Evolutionary conservation across 1,140 invertebrate genomes (phyloP).

Genomic region (Brachionus plicatilis): DNA sequence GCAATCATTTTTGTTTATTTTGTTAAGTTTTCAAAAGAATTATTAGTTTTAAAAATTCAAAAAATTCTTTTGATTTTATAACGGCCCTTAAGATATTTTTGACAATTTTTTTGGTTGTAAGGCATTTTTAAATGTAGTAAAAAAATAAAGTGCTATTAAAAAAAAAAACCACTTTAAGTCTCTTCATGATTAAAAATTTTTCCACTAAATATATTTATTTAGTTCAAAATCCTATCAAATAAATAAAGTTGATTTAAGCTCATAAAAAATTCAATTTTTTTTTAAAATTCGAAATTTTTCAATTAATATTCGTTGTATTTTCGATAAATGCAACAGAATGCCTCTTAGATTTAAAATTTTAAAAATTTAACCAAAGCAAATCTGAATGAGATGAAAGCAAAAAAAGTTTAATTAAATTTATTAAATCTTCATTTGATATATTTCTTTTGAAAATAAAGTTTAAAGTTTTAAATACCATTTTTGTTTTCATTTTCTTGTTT

Average conservation of each 20-base stretch:
- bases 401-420: too few relatives aligned
- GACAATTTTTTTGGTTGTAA: background rate
- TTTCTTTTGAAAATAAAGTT: background rate
- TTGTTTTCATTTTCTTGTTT: background rate
- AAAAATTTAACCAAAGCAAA: too few relatives aligned
- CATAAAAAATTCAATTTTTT: too few relatives aligned
- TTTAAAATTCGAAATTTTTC: background rate
- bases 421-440: background rate
- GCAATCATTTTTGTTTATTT: background rate
- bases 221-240: background rate
- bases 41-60: too few relatives aligned
- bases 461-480: background rate
- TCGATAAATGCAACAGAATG: too few relatives aligned
- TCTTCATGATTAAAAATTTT: background rate
- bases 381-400: too few relatives aligned
- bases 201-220: background rate
- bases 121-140: background rate
- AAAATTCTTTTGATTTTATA: background rate
- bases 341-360: too few relatives aligned
- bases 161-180: background rate
- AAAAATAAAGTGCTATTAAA: background rate
- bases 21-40: background rate
- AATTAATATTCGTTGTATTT: background rate
- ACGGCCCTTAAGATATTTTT: background rate
- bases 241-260: background rate